Base-by-base conservation (phyloP, 2,888 invertebrate species). In the Mesorhabditis spiculigera region DNA sequence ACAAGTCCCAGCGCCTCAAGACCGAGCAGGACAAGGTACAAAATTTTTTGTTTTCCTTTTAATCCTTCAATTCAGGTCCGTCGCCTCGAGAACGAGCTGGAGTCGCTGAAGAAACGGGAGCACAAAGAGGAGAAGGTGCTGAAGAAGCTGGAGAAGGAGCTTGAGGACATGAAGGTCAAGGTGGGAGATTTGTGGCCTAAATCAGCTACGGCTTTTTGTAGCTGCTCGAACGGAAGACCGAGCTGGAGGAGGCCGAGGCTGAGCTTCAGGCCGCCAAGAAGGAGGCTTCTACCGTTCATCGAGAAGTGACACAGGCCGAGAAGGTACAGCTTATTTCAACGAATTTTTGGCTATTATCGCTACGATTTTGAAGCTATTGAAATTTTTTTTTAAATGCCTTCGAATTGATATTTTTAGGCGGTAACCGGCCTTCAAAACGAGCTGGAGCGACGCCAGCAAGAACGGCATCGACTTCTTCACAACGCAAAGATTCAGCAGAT, bases 401-500 rank as follows among this genome's bases (percentile, higher is more conserved):
- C n/a, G n/a, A n/a, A 63, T n/a, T 63, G 16, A 8, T 28, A 28
- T 10, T 50, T 50, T 50, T 50, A 50, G 58, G 70, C 73, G 41
- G 67, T 73, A 8, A 10, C 75, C 4, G 73, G 69, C 8, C 67
- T 74, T 61, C 73, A 76, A 45, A 71, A 72, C 45, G 41, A 74
- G 0, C 45, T 77, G 4, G 61, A 66, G n/a, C 70, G 74, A 45
- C 73, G 75, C 62, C 73, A 74, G 43, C 64, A 71, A 13, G 77
- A 78, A 64, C 63, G 96, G 1, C 96, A 96, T 87, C 92, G 92
- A 79, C 91, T 96, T 73, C 89, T 97, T 61, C 91, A 94, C 85
- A 93, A 94, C 86, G 95, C 96, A 89, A 97, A 97, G 91, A 93
- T 98, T 90, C 95, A 96, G 86, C 95, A 95, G 86, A 92, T 97